Evolutionary conservation across 2,888 invertebrate species (phyloP).

Genomic region (Steromphala cineraria): DNA sequence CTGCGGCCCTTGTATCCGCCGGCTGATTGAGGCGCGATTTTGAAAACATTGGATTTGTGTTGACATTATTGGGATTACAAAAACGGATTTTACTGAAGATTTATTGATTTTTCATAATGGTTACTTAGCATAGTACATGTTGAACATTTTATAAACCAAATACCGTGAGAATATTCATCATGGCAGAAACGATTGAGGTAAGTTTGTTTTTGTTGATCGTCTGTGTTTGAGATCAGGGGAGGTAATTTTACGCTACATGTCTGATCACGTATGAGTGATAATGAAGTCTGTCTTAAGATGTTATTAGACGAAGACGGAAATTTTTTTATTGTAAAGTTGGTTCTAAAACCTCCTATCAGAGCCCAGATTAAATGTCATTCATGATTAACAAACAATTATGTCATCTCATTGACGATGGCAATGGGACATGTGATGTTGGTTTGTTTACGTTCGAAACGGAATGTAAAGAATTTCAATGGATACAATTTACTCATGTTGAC

Average conservation of each 20-base stretch:
- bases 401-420: background rate
- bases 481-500: background rate
- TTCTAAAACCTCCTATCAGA: no score
- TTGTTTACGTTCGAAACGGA: constrained; percentile 19
- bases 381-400: background rate
- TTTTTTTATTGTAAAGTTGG: no score
- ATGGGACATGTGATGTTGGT: background rate
- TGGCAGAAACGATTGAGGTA: constrained; percentile 11
- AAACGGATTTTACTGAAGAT: background rate
- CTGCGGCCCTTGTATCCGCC: background rate
- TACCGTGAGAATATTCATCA: background rate
- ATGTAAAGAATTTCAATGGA: background rate
- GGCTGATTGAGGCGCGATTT: constrained; percentile 8
- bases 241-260: constrained; percentile 13
- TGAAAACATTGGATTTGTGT: background rate
- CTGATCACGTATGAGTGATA: constrained; percentile 9
- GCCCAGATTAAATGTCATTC: background rate
- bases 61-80: background rate
- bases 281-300: background rate
- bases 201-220: background rate
- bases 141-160: background rate
- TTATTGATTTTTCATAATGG: background rate
- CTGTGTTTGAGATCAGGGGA: background rate
- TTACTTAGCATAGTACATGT: background rate
- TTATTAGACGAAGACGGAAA: no score